phyloP scores from a whole-genome alignment of 1,140 invertebrate genomes.

The Anoplolepis gracilipes region DNA sequence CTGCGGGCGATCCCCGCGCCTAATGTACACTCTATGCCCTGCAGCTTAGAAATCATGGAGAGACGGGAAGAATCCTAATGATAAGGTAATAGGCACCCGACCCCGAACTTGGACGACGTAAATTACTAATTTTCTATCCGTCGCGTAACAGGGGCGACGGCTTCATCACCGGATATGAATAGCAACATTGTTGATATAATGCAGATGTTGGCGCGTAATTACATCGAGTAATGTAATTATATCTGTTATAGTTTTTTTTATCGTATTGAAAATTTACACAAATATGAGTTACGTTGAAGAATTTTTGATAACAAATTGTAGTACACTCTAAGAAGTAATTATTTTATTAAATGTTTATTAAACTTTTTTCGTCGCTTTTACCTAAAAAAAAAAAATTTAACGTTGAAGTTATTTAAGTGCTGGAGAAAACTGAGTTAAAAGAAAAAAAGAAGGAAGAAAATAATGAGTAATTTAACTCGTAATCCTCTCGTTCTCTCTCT shows the following conservation, averaged over 20 bases:
- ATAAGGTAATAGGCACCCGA: conserved; percentile 69
- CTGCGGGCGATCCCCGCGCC: conserved; percentile 75
- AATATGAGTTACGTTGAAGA: no score
- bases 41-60: conserved; percentile 79
- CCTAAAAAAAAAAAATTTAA: background rate
- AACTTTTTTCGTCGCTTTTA: background rate
- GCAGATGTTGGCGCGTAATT: background rate
- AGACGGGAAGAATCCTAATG: conserved; percentile 78
- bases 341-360: background rate
- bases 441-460: conserved; percentile 1
- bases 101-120: conserved; percentile 51
- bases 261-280: no score
- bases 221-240: background rate
- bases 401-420: background rate
- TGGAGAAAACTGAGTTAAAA: background rate
- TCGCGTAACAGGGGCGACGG: background rate
- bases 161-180: conserved; percentile 18
- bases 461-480: conserved; percentile 39
- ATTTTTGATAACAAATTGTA: no score
- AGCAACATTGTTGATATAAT: background rate
- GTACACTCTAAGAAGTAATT: no score
- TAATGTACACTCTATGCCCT: conserved; percentile 78
- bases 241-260: background rate
- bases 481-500: no score
- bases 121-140: conserved; percentile 58